Evolutionary conservation across 1,140 invertebrate species (phyloP), one percentile per base, ranked within the genome.

Genomic region (Drosophila navojoa): DNA sequence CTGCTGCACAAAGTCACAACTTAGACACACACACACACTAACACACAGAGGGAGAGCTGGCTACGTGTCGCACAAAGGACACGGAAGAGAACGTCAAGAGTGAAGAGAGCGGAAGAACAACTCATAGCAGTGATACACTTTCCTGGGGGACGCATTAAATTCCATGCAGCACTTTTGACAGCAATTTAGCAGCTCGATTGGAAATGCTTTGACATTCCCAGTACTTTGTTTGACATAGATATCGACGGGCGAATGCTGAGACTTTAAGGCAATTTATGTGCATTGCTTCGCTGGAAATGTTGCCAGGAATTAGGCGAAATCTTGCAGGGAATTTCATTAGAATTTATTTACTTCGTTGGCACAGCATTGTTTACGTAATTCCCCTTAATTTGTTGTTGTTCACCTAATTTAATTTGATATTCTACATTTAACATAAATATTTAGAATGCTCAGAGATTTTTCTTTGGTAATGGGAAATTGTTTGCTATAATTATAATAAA

Each of bases 1-100:
- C 44, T 64, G 61, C 53, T 16, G 52, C 35, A 64, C 25, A 71
- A 57, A 71, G 53, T 64, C 69, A 57, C 35, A 55, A 10, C 32
- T 22, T 19, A 10, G 19, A 70, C 42, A 22, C 19, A 22, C 19
- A 22, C 19, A 22, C 1, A 22, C 19, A 22, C n/a, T n/a, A n/a
- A n/a, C 19, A 22, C 19, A 22, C 19, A 22, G 2, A 22, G 19
- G 19, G 19, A 29, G 29, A 40, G 53, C 50, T 44, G 27, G 25
- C n/a, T 19, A 63, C 54, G 32, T 62, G 59, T 7, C 16, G 16
- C 19, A 58, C 10, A n/a, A 15, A 22, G 29, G 44, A n/a, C n/a
- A 27, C 13, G n/a, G 19, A 7, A 45, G 11, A 27, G n/a, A 53
- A 19, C n/a, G n/a, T 40, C 16, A 25, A 55, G 10, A 22, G 15